These are phyloP conservation scores for Antrozous pallidus DNA, from an alignment of 2,797 vertebrate genomes.

Conservation along the genomic window DNA sequence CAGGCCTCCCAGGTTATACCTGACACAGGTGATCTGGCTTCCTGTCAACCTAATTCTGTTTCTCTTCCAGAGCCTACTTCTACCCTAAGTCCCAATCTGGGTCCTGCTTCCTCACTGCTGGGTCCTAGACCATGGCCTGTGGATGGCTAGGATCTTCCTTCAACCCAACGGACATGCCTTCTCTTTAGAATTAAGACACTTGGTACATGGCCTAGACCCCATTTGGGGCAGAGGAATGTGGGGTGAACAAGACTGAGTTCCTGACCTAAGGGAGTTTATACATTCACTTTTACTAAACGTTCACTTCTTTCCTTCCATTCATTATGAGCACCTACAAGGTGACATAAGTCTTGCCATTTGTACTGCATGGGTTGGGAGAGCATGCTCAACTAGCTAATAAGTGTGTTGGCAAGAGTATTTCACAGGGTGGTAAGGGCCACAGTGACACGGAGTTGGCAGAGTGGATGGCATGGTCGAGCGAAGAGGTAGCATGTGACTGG, in stretches of 20 bases:
- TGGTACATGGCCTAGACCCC: not conserved
- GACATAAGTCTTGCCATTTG: not conserved
- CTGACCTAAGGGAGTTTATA: not conserved
- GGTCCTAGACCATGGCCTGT: not conserved
- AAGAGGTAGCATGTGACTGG: not conserved
- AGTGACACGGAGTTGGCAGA: not conserved
- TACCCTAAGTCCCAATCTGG: not conserved
- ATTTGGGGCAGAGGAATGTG: not conserved
- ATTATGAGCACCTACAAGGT: not conserved
- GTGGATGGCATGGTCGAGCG: not conserved
- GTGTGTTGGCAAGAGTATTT: not conserved
- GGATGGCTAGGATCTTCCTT: not conserved
- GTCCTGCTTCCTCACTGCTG: not conserved
- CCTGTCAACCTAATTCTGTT: not conserved
- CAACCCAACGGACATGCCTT: not conserved
- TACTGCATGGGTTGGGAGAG: not conserved
- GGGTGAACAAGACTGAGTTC: not conserved
- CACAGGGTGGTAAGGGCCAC: not conserved
- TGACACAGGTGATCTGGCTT: not conserved
- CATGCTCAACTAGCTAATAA: not conserved
- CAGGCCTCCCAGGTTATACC: not conserved
- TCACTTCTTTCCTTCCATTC: not conserved
- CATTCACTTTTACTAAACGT: not conserved
- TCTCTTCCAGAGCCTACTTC: not conserved
- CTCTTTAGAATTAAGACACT: not conserved